phyloP scores from a whole-genome alignment of 2,797 vertebrate genomes.

The Remorina albescens region DNA sequence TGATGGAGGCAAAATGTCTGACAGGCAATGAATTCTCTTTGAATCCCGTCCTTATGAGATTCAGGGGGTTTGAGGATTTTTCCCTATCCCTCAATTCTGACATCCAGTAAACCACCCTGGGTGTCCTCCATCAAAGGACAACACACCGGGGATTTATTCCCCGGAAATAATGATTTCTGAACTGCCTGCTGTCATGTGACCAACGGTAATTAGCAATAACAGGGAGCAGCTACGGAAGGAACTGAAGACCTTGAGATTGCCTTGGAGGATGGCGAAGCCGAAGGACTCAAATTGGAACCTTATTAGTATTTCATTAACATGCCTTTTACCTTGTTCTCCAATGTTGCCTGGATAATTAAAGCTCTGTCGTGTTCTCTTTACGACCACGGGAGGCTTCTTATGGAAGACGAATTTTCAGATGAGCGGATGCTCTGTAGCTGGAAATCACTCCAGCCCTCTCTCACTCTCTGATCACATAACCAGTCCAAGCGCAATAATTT shows the following conservation, averaged over 20 bases:
- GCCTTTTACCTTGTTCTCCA: conserved; percentile 82
- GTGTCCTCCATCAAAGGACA: conserved; percentile 75
- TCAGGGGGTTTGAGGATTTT: conserved; percentile 31
- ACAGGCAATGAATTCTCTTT: conserved; percentile 26
- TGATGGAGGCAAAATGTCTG: conserved; percentile 32
- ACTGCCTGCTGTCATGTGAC: conserved; percentile 75
- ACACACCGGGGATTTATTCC: conserved; percentile 73
- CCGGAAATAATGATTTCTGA: conserved; percentile 73
- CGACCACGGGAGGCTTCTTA: conserved; percentile 69
- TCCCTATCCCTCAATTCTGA: conserved; percentile 45
- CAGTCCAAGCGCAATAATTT: conserved; percentile 25
- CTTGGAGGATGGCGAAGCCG: conserved; percentile 72
- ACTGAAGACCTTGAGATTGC: conserved; percentile 82
- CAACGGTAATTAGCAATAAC: conserved; percentile 79
- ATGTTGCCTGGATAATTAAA: conserved; percentile 82
- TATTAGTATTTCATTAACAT: conserved; percentile 86
- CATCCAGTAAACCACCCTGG: conserved; percentile 54
- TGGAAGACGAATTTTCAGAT: conserved; percentile 50
- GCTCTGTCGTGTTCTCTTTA: conserved; percentile 60
- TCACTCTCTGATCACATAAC: conserved; percentile 31
- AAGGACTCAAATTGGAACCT: conserved; percentile 78
- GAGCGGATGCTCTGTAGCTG: conserved; percentile 40
- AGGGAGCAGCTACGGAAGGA: conserved; percentile 69
- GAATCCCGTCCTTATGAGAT: conserved; percentile 31
- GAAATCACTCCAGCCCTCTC: conserved; percentile 46